Evolutionary conservation across 1,140 invertebrate species (phyloP), one percentile per base, ranked within the genome.

Genomic region (Thalassaphorura encarpata): DNA sequence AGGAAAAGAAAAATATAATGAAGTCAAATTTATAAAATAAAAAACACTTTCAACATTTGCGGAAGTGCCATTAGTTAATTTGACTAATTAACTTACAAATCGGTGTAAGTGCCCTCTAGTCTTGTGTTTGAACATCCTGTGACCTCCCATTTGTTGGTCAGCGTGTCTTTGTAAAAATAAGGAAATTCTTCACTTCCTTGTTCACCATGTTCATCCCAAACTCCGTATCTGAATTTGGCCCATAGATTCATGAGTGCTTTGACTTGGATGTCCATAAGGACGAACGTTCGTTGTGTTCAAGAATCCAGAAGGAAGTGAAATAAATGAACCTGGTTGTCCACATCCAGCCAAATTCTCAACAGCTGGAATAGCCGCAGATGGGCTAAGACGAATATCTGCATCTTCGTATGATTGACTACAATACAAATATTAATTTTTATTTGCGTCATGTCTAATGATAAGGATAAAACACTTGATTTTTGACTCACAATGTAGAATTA

Each of bases 151-250:
- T 42, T 40, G 2, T 19, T n/a, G 36, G 51, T 68, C 67, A 33
- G 60, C 52, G 2, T 66, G 8, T 21, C 11, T n/a, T 19, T 23
- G 18, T 58, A 57, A 40, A 54, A 56, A 42, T 64, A 64, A 0
- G 63, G 59, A 54, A 58, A 61, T 21, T n/a, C 26, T 18, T 39
- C 3, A 28, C 60, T 48, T 23, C 51, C 53, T n/a, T 50, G 56
- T 39, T 56, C 52, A 18, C 59, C 59, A 24, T 56, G 28, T 51
- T 56, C 54, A 8, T 62, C 60, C 60, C 60, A 62, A 23, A 58
- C 46, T 24, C 60, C 60, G 33, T 42, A 62, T 19, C 60, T 39
- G 29, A 31, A 56, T 23, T 56, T 26, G 5, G 60, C 60, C 60
- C 60, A 62, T 29, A 42, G 48, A 8, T 36, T 54, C 3, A 62